phyloP scores from a whole-genome alignment of 2,797 vertebrate genomes.

The Capromys pilorides region DNA sequence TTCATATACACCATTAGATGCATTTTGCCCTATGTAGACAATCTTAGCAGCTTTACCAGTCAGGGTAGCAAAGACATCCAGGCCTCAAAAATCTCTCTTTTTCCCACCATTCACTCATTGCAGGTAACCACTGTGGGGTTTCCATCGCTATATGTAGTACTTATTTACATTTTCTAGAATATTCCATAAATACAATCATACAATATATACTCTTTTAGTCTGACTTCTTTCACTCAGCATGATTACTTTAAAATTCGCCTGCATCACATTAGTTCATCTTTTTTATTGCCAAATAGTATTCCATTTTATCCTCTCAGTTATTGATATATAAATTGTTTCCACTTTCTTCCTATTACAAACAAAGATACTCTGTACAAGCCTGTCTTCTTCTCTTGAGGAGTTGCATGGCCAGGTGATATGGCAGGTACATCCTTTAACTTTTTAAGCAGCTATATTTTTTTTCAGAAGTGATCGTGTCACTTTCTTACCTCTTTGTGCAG shows the following conservation, averaged over 20 bases:
- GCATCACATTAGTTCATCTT: background rate
- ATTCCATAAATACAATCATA: background rate
- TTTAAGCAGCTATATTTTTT: background rate
- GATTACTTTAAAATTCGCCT: slow-evolving; percentile 37
- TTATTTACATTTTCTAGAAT: background rate
- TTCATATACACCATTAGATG: background rate
- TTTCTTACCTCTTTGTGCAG: background rate
- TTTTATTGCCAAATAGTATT: background rate
- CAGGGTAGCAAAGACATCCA: background rate
- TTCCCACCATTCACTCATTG: no score
- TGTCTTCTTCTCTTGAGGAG: background rate
- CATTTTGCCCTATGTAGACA: background rate
- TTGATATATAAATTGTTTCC: background rate
- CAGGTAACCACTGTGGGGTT: background rate
- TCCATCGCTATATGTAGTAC: background rate
- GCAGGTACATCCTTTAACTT: background rate
- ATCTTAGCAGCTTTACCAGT: background rate
- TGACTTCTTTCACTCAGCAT: background rate
- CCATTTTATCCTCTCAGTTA: background rate
- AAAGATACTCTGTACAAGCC: background rate
- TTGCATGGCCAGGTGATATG: background rate
- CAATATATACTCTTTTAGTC: background rate
- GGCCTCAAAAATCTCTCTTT: background rate
- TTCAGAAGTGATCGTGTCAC: background rate
- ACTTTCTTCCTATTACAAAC: background rate